Base-by-base conservation (phyloP, 2,888 invertebrate genomes). In the Amblyteles armatorius region DNA sequence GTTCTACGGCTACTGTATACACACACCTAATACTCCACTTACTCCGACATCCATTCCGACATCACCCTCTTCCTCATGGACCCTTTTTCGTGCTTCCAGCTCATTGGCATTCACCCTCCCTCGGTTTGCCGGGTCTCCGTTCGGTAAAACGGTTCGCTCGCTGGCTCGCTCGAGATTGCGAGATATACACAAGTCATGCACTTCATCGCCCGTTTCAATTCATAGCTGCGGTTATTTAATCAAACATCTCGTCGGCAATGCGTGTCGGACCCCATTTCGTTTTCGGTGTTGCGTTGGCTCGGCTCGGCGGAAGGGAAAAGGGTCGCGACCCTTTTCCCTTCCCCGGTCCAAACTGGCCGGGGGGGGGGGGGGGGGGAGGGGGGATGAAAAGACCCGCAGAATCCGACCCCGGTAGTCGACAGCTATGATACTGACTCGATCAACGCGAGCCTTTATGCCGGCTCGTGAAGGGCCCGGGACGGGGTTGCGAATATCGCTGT, bases 161-260 rank as follows among this genome's bases (percentile, higher is more conserved):
- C 11, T 40, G 55, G 40, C 33, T 2, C 57, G 57, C 44, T 19
- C 36, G 50, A 29, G 77, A 69, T 50, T 48, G 68, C 71, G 83
- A 80, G 83, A 88, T 88, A 88, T 88, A 90, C 91, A 91, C 93
- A 88, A 93, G 92, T 93, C 93, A 93, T 91, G 91, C 91, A 92
- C 92, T 93, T 93, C 92, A 92, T 92, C 92, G 92, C 89, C 91
- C 87, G 89, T 92, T 93, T 93, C 93, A 93, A 93, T 93, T 93
- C 92, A 93, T 93, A 90, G 92, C 87, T 92, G 93, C 87, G 93
- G 93, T 93, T 93, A 93, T 93, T 93, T 93, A 93, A 93, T 93
- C 93, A 93, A 93, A 93, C 92, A 93, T 92, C 90, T 91, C 91
- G 40, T 55, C 71, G 65, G 79, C 86, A 74, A 67, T 81, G 73